phyloP scores from a whole-genome alignment of 2,113 vertebrate genomes.

The Sakesphorus luctuosus region DNA sequence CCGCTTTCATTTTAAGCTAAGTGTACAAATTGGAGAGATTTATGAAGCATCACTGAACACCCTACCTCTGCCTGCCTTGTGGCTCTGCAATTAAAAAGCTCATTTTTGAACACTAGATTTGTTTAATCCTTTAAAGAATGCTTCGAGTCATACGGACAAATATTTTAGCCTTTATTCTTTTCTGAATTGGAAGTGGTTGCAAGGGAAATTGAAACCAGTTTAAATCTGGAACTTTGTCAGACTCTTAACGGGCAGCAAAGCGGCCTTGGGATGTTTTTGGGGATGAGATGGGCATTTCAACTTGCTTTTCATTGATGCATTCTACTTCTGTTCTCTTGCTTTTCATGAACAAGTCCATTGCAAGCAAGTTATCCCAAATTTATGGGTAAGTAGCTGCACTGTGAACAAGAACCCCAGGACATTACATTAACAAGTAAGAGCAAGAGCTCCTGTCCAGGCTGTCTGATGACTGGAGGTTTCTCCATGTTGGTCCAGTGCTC shows the following conservation, averaged over 20 bases:
- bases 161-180: not conserved
- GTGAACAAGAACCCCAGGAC: not conserved
- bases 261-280: not conserved
- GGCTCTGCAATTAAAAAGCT: constrained; percentile 1
- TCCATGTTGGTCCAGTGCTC: not conserved
- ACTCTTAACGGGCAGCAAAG: not conserved
- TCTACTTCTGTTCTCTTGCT: not conserved
- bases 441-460: not conserved
- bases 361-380: not conserved
- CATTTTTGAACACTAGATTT: not conserved
- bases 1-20: constrained; percentile 36
- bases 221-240: not conserved
- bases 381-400: not conserved
- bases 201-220: not conserved
- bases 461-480: not conserved
- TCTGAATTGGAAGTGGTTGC: not conserved
- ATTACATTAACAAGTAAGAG: not conserved
- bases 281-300: not conserved
- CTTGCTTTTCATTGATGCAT: not conserved
- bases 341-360: not conserved
- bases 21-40: constrained; percentile 40
- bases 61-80: not conserved
- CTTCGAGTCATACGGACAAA: not conserved
- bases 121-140: not conserved
- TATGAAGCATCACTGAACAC: constrained; percentile 5